Base-by-base conservation (phyloP, 1,140 invertebrate genomes). In the Pomacea maculata region DNA sequence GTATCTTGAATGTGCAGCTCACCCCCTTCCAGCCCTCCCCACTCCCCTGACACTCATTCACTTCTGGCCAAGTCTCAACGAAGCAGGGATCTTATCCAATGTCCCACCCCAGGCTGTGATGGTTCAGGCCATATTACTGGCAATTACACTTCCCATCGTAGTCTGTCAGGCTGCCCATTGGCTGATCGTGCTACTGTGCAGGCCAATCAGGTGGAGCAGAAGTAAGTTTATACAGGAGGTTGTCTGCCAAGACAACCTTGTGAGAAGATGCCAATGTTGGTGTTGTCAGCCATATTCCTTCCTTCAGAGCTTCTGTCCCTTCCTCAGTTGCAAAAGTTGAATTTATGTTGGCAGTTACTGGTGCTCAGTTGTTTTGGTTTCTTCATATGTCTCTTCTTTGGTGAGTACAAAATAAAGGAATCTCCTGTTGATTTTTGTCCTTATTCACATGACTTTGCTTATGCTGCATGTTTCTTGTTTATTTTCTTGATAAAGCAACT, bases 91-190 rank as follows among this genome's bases (percentile, higher is more conserved):
- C 81, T 80, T 75, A 82, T 80, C 72, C 80, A 82, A 25, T 92
- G 92, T 80, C 91, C 92, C 29, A 92, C 91, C 11, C 88, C 90
- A 76, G 91, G 91, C 75, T 92, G 92, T 86, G 91, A 92, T 84
- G 92, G 92, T 17, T 88, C 89, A 55, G 92, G 92, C 34, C 92
- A 92, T 85, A 87, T 92, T 90, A 96, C 95, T 86, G 95, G 95
- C 72, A 94, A 94, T 90, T 94, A 94, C 89, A 93, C 94, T 72
- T 95, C 94, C 57, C 97, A 98, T 92, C 94, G 94, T 70, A 94
- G 95, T 89, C 91, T 95, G 75, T 95, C 95, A 79, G 95, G 95
- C 77, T 95, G 95, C 90, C 95, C 95, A 76, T 92, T 95, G 84
- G 94, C 94, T 29, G 95, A 96, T 80, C 84, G 88, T 77, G 88